Percentiles rank a stretch among this genome's conserved stretches.
phyloP scores from a whole-genome alignment of 2,797 vertebrate genomes.

The Anabas testudineus region DNA sequence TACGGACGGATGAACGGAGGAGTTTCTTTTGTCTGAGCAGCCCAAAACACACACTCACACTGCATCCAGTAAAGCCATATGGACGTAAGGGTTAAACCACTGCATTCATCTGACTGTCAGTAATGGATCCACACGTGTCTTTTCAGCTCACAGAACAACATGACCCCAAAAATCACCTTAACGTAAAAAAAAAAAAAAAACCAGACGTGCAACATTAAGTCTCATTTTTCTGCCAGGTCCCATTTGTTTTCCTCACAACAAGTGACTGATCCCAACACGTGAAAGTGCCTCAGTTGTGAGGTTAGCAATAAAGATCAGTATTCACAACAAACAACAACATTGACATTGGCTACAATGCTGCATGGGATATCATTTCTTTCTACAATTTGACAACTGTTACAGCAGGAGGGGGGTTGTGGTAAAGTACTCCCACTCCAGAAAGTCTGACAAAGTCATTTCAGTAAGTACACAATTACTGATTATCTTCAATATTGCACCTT shows the following conservation, averaged over 20 bases:
- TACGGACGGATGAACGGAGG: slow-evolving; percentile 15
- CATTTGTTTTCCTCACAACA: slow-evolving; percentile 57
- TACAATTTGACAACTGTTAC: slow-evolving; percentile 60
- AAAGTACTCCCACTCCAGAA: slow-evolving; percentile 47
- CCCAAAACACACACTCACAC: slow-evolving; percentile 23
- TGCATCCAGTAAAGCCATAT: slow-evolving; percentile 49
- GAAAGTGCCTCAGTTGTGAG: slow-evolving; percentile 82
- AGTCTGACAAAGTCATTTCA: slow-evolving; percentile 46
- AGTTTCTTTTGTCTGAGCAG: slow-evolving; percentile 39
- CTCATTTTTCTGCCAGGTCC: slow-evolving; percentile 74
- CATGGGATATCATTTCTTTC: slow-evolving; percentile 74
- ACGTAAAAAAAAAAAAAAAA: slow-evolving; percentile 26
- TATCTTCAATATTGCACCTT: slow-evolving; percentile 86
- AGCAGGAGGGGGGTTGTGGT: slow-evolving; percentile 62
- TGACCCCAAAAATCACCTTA: slow-evolving; percentile 37
- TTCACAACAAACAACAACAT: slow-evolving; percentile 79
- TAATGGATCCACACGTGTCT: slow-evolving; percentile 43
- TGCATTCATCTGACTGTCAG: slow-evolving; percentile 16
- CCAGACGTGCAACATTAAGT: slow-evolving; percentile 75
- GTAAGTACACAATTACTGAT: slow-evolving; percentile 69
- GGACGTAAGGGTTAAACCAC: slow-evolving; percentile 15
- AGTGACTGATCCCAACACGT: slow-evolving; percentile 76
- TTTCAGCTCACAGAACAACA: slow-evolving; percentile 54
- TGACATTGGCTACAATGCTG: slow-evolving; percentile 85
- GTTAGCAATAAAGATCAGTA: slow-evolving; percentile 78